phyloP scores from a whole-genome alignment of 2,888 invertebrate genomes.

The Cephus spinipes region DNA sequence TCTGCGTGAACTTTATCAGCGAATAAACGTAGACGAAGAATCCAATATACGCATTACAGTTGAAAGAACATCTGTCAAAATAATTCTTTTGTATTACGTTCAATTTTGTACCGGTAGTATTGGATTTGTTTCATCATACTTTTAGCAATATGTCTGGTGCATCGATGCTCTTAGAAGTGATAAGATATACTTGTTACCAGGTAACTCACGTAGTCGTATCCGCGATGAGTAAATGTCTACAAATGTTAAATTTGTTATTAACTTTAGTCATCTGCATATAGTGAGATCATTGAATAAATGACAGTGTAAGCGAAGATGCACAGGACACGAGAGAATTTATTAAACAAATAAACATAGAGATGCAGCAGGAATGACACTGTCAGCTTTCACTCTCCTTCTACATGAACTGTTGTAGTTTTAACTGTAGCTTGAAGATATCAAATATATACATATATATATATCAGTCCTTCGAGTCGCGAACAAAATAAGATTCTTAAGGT shows the following conservation, averaged over 20 bases:
- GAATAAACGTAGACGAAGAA: background rate
- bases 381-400: background rate
- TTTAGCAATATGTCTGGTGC: background rate
- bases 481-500: background rate
- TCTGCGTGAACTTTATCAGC: background rate
- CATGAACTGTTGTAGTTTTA: background rate
- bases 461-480: background rate
- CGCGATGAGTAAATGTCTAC: background rate
- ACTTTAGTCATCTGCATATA: background rate
- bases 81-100: background rate
- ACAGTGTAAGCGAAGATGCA: background rate
- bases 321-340: background rate
- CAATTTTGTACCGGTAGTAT: background rate
- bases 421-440: background rate
- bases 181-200: background rate
- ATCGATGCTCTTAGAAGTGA: background rate
- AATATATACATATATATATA: background rate
- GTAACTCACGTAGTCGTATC: background rate
- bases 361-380: background rate
- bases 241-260: background rate
- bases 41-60: background rate
- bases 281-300: background rate
- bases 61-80: background rate
- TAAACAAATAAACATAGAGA: background rate
- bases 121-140: background rate